phyloP scores from a whole-genome alignment of 2,888 invertebrate species.

The Gibbula magus region DNA sequence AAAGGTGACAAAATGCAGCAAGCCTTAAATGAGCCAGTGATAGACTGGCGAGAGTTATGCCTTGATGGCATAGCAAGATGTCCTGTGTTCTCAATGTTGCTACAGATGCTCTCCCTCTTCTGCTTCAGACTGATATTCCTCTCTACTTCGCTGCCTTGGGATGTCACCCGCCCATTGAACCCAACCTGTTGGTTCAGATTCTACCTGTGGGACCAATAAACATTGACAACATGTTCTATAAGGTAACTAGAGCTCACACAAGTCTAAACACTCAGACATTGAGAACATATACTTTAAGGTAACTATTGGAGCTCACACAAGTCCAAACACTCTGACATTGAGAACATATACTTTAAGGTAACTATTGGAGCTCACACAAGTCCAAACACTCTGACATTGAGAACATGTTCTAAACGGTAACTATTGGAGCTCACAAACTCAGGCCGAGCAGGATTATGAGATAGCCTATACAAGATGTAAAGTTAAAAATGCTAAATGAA shows the following conservation, averaged over 20 bases:
- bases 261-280: background rate
- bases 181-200: slow-evolving; percentile 45
- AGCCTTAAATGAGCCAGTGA: too few relatives aligned
- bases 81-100: background rate
- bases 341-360: slow-evolving; percentile 59
- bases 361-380: background rate
- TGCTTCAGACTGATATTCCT: slow-evolving; percentile 62
- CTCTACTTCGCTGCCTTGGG: slow-evolving; percentile 61
- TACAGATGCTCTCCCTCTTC: background rate
- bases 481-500: background rate
- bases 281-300: slow-evolving; percentile 59
- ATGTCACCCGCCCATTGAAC: slow-evolving; percentile 44
- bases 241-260: slow-evolving; percentile 40
- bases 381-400: background rate
- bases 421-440: background rate
- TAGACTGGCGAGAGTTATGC: too few relatives aligned
- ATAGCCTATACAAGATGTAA: background rate
- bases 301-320: background rate
- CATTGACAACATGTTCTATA: slow-evolving; percentile 57
- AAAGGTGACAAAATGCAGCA: too few relatives aligned
- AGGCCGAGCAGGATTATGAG: background rate
- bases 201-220: slow-evolving; percentile 52
- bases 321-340: background rate
- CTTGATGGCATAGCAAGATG: background rate
- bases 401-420: slow-evolving; percentile 60